Evolutionary conservation across 2,113 vertebrate species (phyloP).

Genomic region (Ramphastos sulfuratus): DNA sequence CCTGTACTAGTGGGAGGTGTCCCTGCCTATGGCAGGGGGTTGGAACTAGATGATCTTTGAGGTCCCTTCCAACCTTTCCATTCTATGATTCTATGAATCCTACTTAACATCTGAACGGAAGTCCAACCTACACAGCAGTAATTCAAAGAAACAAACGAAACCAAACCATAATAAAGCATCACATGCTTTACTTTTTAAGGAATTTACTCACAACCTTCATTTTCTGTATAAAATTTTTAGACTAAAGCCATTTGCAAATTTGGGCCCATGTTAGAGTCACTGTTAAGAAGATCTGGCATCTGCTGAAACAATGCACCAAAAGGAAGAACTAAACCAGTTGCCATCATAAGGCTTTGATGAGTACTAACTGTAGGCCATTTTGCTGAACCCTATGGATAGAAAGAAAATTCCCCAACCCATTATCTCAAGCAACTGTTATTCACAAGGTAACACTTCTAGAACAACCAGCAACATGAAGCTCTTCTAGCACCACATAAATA

Average conservation of each 20-base stretch:
- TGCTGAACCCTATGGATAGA: fast-evolving
- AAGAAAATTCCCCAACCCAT: background rate
- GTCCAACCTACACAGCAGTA: background rate
- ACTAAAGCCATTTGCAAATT: background rate
- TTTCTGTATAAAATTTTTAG: background rate
- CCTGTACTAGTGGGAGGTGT: too few relatives aligned
- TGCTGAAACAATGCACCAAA: background rate
- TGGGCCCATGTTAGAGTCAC: background rate
- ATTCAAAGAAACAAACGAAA: background rate
- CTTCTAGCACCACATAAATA: background rate
- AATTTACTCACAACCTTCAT: background rate
- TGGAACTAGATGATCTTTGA: too few relatives aligned
- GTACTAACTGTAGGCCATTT: background rate
- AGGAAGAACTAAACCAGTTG: background rate
- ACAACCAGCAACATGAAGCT: background rate
- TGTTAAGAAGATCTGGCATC: background rate
- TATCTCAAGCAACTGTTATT: background rate
- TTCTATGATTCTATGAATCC: background rate
- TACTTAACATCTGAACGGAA: background rate
- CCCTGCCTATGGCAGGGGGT: too few relatives aligned
- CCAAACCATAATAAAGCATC: background rate
- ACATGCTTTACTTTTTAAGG: background rate
- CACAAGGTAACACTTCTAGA: background rate
- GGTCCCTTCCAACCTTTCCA: background rate
- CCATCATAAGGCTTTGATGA: background rate